Percentiles rank a stretch among this genome's conserved stretches.
Conservation (phyloP, 2,797 vertebrate genomes). For the Pitangus sulphuratus region DNA sequence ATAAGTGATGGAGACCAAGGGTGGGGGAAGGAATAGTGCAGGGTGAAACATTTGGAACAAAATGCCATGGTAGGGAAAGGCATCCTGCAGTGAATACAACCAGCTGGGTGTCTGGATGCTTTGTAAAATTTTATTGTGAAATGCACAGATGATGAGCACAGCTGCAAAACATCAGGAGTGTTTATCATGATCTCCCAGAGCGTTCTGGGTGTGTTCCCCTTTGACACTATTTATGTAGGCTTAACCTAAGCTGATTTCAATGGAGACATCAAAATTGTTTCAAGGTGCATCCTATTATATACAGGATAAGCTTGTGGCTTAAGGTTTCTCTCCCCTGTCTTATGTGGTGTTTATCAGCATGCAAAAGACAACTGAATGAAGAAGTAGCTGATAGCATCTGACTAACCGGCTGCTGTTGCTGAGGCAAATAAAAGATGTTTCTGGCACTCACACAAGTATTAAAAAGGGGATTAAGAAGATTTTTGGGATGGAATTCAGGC, state of each 20-base stretch:
- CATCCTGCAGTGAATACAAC: constrained; percentile 80
- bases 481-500: constrained; percentile 14
- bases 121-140: constrained; percentile 90
- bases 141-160: constrained; percentile 86
- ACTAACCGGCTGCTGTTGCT: constrained; percentile 19
- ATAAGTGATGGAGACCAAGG: not conserved
- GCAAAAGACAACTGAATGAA: constrained; percentile 50
- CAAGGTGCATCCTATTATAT: constrained; percentile 59
- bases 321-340: constrained; percentile 27
- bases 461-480: constrained; percentile 49
- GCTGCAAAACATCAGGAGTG: constrained; percentile 81
- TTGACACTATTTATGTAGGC: constrained; percentile 68
- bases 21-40: not conserved
- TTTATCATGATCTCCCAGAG: constrained; percentile 73
- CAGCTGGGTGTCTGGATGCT: constrained; percentile 85
- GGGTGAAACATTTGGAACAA: not conserved
- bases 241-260: constrained; percentile 70
- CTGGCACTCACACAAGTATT: constrained; percentile 39
- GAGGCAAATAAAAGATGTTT: constrained; percentile 8
- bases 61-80: constrained; percentile 34
- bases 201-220: constrained; percentile 68
- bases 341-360: constrained; percentile 43
- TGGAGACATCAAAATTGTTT: constrained; percentile 72
- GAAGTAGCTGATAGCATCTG: constrained; percentile 63
- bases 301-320: constrained; percentile 30